A percentile compares a stretch with the other conserved stretches of the same genome.
Conservation (phyloP, 2,888 invertebrate genomes). For the Podabrus alpinus region DNA sequence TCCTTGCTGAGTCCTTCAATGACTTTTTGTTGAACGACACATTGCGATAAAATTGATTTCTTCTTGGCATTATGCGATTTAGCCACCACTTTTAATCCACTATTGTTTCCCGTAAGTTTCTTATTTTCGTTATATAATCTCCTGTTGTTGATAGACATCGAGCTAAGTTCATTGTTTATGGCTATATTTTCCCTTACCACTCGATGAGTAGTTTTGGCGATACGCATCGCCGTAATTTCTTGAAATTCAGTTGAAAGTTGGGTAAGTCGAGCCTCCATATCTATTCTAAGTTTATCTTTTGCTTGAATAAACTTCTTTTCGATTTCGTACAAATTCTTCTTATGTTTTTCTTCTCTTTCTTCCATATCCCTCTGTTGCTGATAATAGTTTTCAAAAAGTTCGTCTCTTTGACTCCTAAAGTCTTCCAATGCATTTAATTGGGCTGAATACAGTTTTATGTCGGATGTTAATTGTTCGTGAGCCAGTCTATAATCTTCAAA, state of each 20-base stretch:
- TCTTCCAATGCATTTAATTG: conserved; percentile 89
- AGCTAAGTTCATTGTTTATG: conserved; percentile 75
- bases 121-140: conserved; percentile 67
- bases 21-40: conserved; percentile 65
- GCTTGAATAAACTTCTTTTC: conserved; percentile 71
- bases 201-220: conserved; percentile 86
- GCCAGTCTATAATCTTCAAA: conserved; percentile 74
- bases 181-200: conserved; percentile 84
- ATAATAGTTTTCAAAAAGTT: conserved; percentile 81
- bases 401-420: conserved; percentile 83
- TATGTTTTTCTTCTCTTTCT: conserved; percentile 77
- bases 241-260: conserved; percentile 84
- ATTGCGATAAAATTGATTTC: conserved; percentile 65
- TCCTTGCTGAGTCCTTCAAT: conserved; percentile 66
- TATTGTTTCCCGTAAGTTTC: conserved; percentile 63
- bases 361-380: conserved; percentile 75
- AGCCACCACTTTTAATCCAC: conserved; percentile 59
- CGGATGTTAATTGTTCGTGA: conserved; percentile 83
- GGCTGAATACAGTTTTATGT: conserved; percentile 83
- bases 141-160: conserved; percentile 59
- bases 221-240: conserved; percentile 81
- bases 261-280: conserved; percentile 80
- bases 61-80: conserved; percentile 67
- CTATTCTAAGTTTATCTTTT: conserved; percentile 82
- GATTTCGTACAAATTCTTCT: conserved; percentile 75